Percentiles rank a stretch among this genome's conserved stretches.
Evolutionary conservation across 2,113 vertebrate species (phyloP).

Genomic region (Ictidomys tridecemlineatus): DNA sequence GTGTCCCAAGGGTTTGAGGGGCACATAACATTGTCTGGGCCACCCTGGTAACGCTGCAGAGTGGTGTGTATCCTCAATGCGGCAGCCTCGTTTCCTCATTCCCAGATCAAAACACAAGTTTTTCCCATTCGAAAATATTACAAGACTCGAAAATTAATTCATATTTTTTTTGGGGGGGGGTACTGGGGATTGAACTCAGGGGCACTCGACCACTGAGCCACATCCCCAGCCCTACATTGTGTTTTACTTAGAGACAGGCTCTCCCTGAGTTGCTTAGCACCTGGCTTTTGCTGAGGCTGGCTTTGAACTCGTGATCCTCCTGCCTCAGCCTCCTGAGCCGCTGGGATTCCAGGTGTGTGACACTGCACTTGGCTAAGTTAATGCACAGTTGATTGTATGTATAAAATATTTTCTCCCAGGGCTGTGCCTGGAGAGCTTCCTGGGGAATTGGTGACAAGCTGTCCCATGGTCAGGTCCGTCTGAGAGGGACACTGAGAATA

Average conservation of each 20-base stretch:
- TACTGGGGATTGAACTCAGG: too few relatives aligned
- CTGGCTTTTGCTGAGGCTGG: too few relatives aligned
- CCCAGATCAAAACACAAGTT: neutral
- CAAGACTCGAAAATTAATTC: neutral
- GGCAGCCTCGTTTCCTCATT: rapidly evolving
- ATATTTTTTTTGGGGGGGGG: too few relatives aligned
- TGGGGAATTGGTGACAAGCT: neutral
- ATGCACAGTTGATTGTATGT: neutral
- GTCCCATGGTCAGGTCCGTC: rapidly evolving
- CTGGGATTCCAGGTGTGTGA: too few relatives aligned
- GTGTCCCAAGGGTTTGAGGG: neutral
- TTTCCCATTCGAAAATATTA: neutral
- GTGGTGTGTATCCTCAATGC: rapidly evolving
- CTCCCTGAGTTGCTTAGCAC: too few relatives aligned
- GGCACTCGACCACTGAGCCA: too few relatives aligned
- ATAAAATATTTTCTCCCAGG: neutral
- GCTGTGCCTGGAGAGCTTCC: neutral
- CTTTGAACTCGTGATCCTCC: too few relatives aligned
- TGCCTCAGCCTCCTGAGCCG: too few relatives aligned
- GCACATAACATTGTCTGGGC: too few relatives aligned
- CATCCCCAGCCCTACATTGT: too few relatives aligned
- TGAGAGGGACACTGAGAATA: too few relatives aligned
- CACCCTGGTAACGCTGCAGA: rapidly evolving
- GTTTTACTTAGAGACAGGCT: too few relatives aligned
- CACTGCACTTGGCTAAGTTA: neutral